phyloP scores from a whole-genome alignment of 2,888 invertebrate genomes.

The Limenitis camilla region DNA sequence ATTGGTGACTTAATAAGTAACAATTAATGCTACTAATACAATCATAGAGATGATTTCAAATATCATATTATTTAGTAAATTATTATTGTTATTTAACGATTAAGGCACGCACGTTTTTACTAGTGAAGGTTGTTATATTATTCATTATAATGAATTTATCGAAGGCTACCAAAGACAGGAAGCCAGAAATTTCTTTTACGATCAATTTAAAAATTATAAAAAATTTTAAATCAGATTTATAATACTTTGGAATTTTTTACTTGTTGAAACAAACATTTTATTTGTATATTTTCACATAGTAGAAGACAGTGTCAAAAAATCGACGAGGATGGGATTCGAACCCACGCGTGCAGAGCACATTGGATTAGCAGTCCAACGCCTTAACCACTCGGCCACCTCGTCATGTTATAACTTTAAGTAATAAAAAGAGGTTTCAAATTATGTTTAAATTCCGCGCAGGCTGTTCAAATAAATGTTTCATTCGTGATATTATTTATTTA shows the following conservation, averaged over 20 bases:
- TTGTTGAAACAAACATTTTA: neutral
- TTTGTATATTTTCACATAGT: neutral
- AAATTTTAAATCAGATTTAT: too few relatives aligned
- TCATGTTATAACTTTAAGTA: constrained; percentile 27
- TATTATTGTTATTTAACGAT: too few relatives aligned
- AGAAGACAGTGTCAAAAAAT: neutral
- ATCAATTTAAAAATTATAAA: too few relatives aligned
- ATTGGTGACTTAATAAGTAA: neutral
- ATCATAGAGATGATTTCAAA: too few relatives aligned
- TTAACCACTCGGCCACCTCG: constrained; percentile 76
- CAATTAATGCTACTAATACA: too few relatives aligned
- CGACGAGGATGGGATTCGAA: constrained; percentile 89
- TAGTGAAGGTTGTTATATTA: too few relatives aligned
- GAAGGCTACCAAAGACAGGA: too few relatives aligned
- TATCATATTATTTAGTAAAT: too few relatives aligned
- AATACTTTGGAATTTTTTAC: neutral
- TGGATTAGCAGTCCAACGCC: constrained; percentile 72
- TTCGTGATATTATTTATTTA: neutral
- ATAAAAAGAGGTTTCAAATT: neutral
- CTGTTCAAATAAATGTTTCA: neutral
- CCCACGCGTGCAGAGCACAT: constrained; percentile 85
- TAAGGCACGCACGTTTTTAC: too few relatives aligned
- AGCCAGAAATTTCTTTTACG: too few relatives aligned
- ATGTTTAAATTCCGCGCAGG: neutral
- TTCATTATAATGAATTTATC: too few relatives aligned